Evolutionary conservation across 2,113 vertebrate genomes (phyloP), one percentile per base, ranked within the genome.

Genomic region (Amblyopsis rosae): DNA sequence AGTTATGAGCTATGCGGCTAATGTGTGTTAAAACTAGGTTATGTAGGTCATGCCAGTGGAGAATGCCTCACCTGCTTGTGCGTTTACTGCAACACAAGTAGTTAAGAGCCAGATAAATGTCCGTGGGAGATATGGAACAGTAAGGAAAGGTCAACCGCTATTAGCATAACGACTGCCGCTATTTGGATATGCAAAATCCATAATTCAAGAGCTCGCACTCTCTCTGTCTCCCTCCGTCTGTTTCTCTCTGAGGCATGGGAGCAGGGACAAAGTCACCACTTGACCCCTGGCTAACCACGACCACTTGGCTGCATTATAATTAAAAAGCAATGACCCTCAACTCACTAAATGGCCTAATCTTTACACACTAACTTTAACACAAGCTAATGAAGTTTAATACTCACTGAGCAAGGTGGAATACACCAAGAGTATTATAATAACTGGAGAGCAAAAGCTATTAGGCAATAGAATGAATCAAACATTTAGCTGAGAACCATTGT

Each of bases 301-400:
- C 77, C 81, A 92, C 89, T 84, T 81, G 85, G 80, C 83, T 85
- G 80, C 76, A 81, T 89, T 92, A 89, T 91, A 93, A 92, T 93
- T 90, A 90, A 87, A 86, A 79, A 74, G 73, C 53, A 73, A 90
- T 84, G 88, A 87, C 71, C 61, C 67, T 78, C 71, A 81, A 85
- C 71, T 73, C 79, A 45, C 65, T 84, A 70, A 72, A 85, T 70
- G 64, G 72, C 63, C 79, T 83, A 74, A 85, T 82, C 77, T 83
- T 57, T 75, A 79, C 79, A 82, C 45, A 62, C 73, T 80, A 84
- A 83, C 74, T 76, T 80, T 83, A 85, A 80, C 76, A 76, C 64
- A 51, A 73, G 73, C 75, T 79, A 49, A 66, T 64, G 68, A 62
- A 61, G 60, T 76, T 86, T 84, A 77, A 87, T 79, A 73, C 65